These are phyloP conservation scores for Labeo catla DNA, from an alignment of 2,113 vertebrate genomes.

Conservation along the genomic window DNA sequence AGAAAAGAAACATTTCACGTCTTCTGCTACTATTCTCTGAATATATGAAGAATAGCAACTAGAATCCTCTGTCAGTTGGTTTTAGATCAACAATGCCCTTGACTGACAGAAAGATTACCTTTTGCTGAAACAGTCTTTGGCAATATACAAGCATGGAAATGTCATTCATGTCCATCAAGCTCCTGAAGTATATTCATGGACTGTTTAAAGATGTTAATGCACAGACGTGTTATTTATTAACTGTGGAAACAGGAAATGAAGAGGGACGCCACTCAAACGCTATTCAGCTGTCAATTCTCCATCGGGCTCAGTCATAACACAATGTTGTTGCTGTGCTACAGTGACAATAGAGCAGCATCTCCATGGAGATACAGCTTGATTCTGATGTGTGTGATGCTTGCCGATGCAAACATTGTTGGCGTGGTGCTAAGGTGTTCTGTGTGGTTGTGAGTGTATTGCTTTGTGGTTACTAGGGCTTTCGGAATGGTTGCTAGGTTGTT, in stretches of 20 bases:
- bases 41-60: slow-evolving; percentile 22
- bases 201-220: slow-evolving; percentile 44
- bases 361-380: slow-evolving; percentile 46
- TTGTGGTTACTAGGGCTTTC: neutral
- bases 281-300: slow-evolving; percentile 54
- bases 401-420: neutral
- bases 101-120: slow-evolving; percentile 47
- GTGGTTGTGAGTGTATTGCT: neutral
- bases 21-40: slow-evolving; percentile 29
- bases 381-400: slow-evolving; percentile 7
- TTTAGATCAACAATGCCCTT: slow-evolving; percentile 53
- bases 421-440: neutral
- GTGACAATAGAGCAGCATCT: slow-evolving; percentile 49
- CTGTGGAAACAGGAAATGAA: slow-evolving; percentile 53
- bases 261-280: slow-evolving; percentile 50
- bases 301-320: slow-evolving; percentile 22
- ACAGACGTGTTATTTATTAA: slow-evolving; percentile 53
- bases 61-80: slow-evolving; percentile 46
- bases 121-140: slow-evolving; percentile 47
- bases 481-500: neutral
- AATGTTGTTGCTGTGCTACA: slow-evolving; percentile 21
- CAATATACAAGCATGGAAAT: slow-evolving; percentile 54
- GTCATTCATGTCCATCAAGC: slow-evolving; percentile 54
- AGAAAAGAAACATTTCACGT: neutral
- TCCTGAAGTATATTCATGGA: slow-evolving; percentile 43